phyloP scores from a whole-genome alignment of 2,797 vertebrate genomes.

The Pitangus sulphuratus region DNA sequence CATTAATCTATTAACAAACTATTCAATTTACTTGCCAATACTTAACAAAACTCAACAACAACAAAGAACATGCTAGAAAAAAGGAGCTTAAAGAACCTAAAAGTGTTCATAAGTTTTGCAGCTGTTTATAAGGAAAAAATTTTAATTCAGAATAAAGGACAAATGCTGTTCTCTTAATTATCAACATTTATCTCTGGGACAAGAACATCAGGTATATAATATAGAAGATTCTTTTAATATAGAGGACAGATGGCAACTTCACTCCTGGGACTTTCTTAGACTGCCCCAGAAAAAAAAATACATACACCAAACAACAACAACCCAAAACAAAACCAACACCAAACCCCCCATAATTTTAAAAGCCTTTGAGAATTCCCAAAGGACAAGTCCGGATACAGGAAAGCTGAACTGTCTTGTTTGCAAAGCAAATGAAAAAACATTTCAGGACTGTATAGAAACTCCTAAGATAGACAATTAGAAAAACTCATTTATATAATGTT shows the following conservation, averaged over 20 bases:
- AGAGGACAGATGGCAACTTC: slow-evolving; percentile 81
- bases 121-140: background rate
- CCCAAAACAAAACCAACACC: slow-evolving; percentile 49
- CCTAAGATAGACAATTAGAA: background rate
- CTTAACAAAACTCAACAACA: background rate
- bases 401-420: slow-evolving; percentile 34
- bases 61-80: background rate
- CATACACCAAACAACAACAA: background rate
- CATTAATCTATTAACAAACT: background rate
- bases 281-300: slow-evolving; percentile 67
- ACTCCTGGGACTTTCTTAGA: slow-evolving; percentile 73
- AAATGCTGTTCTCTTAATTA: slow-evolving; percentile 80
- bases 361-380: slow-evolving; percentile 73
- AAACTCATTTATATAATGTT: background rate
- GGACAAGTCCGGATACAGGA: slow-evolving; percentile 44
- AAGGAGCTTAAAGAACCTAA: background rate
- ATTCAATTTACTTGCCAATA: background rate
- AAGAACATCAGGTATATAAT: slow-evolving; percentile 79
- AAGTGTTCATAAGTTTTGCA: background rate
- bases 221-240: slow-evolving; percentile 77
- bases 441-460: slow-evolving; percentile 10
- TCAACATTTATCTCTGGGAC: slow-evolving; percentile 81
- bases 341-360: slow-evolving; percentile 69
- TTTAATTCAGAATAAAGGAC: slow-evolving; percentile 68
- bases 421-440: slow-evolving; percentile 47